phyloP scores from a whole-genome alignment of 2,797 vertebrate species.

The Forpus xanthops region DNA sequence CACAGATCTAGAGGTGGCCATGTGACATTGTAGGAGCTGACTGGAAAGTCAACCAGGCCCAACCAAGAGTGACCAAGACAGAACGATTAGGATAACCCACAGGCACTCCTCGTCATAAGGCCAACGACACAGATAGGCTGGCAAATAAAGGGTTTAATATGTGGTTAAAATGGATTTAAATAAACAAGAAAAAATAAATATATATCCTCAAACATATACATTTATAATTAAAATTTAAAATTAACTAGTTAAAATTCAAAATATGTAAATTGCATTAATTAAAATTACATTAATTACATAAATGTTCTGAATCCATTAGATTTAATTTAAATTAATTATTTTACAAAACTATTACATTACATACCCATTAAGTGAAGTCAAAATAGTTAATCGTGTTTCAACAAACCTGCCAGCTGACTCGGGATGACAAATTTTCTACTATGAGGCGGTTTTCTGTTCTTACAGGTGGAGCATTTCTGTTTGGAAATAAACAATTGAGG shows the following conservation, averaged over 20 bases:
- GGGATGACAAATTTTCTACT: slow-evolving; percentile 94
- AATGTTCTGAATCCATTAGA: slow-evolving; percentile 7
- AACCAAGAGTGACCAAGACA: slow-evolving; percentile 99
- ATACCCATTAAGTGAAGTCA: slow-evolving; percentile 71
- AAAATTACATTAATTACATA: slow-evolving; percentile 47
- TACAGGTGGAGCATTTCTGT: slow-evolving; percentile 91
- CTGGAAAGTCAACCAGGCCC: slow-evolving; percentile 95
- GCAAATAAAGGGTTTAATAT: slow-evolving; percentile 99
- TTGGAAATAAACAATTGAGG: not conserved
- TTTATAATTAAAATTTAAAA: slow-evolving; percentile 60
- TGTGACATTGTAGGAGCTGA: slow-evolving; percentile 87
- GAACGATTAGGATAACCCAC: slow-evolving; percentile 93
- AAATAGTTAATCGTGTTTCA: slow-evolving; percentile 70
- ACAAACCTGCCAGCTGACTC: slow-evolving; percentile 98
- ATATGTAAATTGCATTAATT: slow-evolving; percentile 51
- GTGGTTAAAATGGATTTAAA: slow-evolving; percentile 95
- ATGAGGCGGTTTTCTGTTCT: slow-evolving; percentile 96
- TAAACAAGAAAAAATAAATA: slow-evolving; percentile 78
- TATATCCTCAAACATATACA: slow-evolving; percentile 78
- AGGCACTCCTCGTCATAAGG: slow-evolving; percentile 96
- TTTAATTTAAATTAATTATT: slow-evolving; percentile 39
- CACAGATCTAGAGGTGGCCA: slow-evolving; percentile 86
- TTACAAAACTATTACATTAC: slow-evolving; percentile 57
- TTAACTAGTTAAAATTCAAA: slow-evolving; percentile 58
- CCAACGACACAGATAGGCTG: slow-evolving; percentile 99